Base-by-base conservation (phyloP, 2,888 invertebrate genomes). In the Diachrysia chrysitis region DNA sequence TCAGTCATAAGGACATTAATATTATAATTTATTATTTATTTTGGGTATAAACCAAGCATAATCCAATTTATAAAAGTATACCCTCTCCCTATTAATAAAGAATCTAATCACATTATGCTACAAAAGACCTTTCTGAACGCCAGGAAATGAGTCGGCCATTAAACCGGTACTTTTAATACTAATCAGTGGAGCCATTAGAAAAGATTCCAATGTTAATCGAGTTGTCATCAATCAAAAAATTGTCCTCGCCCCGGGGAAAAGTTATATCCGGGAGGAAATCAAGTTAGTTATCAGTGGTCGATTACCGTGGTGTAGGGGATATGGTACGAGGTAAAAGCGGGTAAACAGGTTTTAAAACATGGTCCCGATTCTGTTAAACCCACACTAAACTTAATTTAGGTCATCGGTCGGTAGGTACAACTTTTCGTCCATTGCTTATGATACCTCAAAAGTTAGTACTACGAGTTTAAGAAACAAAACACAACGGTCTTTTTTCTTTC, bases 211-310 rank as follows among this genome's bases (percentile, higher is more conserved):
- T 85, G 82, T 81, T 84, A 87, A 88, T 81, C 82, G 58, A 79
- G 82, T 79, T 65, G 81, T 77, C 82, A 90, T 90, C 88, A 83
- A 89, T 88, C 89, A 90, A 83, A 79, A 81, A 74, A 80, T 74
- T 73, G 84, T 83, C 83, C 76, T 79, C 79, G 80, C 66, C 75
- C 73, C 76, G 69, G 59, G 76, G 78, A 85, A 85, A 89, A 85
- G 86, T 86, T 84, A 89, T 89, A 88, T 89, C 90, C 90, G 85
- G 68, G 70, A 73, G 90, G 89, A 89, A 86, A 90, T 89, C 83
- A 86, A 85, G 78, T 85, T 80, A 85, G 76, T 69, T 80, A 82
- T 82, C 78, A 65, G 69, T 67, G 63, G 57, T 70, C 82, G 80
- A 82, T 82, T 80, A 76, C 65, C 48, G 57, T 51, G 60, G 60